Percentiles rank a stretch among this genome's conserved stretches.
These are phyloP conservation scores for Drosophila robusta DNA, from an alignment of 2,888 invertebrate species.

Conservation along the genomic window DNA sequence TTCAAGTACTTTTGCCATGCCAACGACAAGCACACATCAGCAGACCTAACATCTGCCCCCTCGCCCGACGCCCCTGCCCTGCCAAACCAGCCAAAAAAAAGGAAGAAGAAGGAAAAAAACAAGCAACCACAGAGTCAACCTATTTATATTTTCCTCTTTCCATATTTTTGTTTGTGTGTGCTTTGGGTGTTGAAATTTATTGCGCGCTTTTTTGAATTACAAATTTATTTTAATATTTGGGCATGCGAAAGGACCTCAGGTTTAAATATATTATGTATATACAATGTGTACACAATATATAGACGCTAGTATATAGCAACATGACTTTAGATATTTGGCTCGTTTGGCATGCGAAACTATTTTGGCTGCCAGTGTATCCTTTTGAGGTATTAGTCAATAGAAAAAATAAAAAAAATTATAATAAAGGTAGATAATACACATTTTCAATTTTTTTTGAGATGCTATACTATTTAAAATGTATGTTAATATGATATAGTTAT, in stretches of 20 bases:
- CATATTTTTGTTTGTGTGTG: conserved; percentile 14
- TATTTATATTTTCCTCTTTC: conserved; percentile 62
- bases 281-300: conserved; percentile 22
- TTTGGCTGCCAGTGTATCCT: too few species aligned
- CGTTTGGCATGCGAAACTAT: neutral
- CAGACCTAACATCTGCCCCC: conserved; percentile 12
- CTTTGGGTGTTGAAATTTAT: conserved; percentile 66
- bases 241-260: conserved; percentile 27
- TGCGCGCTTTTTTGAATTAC: conserved; percentile 71
- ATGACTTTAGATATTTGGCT: conserved; percentile 1
- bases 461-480: too few species aligned
- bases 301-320: conserved; percentile 5
- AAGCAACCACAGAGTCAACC: conserved; percentile 55
- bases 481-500: too few species aligned
- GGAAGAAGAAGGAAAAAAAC: neutral
- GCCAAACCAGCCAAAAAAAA: neutral
- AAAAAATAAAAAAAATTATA: too few species aligned
- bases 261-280: conserved; percentile 35
- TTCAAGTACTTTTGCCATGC: conserved; percentile 77
- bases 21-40: conserved; percentile 73
- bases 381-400: too few species aligned
- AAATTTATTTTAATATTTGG: conserved; percentile 75
- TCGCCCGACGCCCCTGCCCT: conserved; percentile 6
- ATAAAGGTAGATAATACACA: too few species aligned
- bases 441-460: too few species aligned